Conservation (phyloP, 2,888 invertebrate genomes). For the Drosophila infuscata region DNA sequence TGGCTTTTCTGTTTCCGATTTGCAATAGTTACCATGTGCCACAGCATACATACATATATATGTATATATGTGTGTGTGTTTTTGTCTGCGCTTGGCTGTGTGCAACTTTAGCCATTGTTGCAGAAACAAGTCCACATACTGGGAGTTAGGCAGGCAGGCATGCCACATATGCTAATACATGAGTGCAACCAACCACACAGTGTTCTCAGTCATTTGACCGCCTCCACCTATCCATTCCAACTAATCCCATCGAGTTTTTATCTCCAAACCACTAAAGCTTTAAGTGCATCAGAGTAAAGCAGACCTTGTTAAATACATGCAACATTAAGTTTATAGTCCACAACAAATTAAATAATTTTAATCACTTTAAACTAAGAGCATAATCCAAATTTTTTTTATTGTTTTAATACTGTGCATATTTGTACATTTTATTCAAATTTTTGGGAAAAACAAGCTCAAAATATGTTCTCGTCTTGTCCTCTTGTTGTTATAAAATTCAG, state of each 20-base stretch:
- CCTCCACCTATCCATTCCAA: conserved; percentile 71
- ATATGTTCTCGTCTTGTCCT: background rate
- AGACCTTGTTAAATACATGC: background rate
- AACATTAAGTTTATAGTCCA: background rate
- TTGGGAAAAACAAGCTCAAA: background rate
- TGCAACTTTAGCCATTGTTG: conserved; percentile 59
- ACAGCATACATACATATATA: conserved; percentile 27
- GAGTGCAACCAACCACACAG: conserved; percentile 58
- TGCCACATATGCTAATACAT: conserved; percentile 77
- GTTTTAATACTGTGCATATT: background rate
- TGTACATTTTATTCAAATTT: background rate
- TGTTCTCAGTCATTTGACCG: conserved; percentile 37
- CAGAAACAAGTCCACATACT: conserved; percentile 54
- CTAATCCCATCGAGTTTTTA: conserved; percentile 47
- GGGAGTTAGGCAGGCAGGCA: conserved; percentile 6
- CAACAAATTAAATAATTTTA: background rate
- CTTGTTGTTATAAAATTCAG: background rate
- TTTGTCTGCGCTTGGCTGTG: conserved; percentile 27
- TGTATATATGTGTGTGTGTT: conserved; percentile 6
- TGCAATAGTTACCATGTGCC: conserved; percentile 64
- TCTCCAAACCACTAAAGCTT: conserved; percentile 36
- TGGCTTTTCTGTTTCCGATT: conserved; percentile 77
- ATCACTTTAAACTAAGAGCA: background rate
- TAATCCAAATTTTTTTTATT: background rate
- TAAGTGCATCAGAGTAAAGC: conserved; percentile 36